Evolutionary conservation across 2,797 vertebrate genomes (phyloP).

Genomic region (Sibirionetta formosa): DNA sequence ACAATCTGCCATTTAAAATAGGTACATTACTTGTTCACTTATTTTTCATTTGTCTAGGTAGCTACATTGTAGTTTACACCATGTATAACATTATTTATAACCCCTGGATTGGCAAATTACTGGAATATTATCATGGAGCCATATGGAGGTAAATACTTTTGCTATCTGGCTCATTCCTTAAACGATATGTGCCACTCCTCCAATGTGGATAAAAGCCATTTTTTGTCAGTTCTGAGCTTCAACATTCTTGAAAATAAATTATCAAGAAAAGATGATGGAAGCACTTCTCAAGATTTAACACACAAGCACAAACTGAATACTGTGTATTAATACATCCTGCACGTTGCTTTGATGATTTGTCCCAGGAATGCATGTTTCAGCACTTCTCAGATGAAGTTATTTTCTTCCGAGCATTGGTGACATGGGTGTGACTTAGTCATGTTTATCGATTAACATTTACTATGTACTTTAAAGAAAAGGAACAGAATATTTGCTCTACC

Average conservation of each 20-base stretch:
- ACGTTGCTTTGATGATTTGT: background rate
- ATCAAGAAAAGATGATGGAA: background rate
- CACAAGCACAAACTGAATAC: accelerated
- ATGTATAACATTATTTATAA: conserved; percentile 86
- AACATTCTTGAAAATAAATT: background rate
- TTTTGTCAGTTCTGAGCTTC: background rate
- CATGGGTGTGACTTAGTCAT: background rate
- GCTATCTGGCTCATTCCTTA: background rate
- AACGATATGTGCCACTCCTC: background rate
- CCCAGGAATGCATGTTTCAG: background rate
- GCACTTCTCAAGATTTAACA: background rate
- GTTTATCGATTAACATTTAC: background rate
- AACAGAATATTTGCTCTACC: background rate
- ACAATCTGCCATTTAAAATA: background rate
- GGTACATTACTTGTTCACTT: background rate
- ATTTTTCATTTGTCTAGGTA: conserved; percentile 42
- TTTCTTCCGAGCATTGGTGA: background rate
- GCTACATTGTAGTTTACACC: conserved; percentile 81
- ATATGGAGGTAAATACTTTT: conserved; percentile 75
- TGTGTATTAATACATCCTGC: background rate
- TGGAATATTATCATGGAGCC: conserved; percentile 85
- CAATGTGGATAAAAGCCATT: background rate
- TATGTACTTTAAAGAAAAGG: background rate
- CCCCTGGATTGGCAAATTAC: conserved; percentile 85
- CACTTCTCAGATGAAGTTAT: background rate